Evolutionary conservation across 37 sponge, comb jelly and placozoan genomes (phyloP).

Genomic region (Diacarnus erythraeanus): DNA sequence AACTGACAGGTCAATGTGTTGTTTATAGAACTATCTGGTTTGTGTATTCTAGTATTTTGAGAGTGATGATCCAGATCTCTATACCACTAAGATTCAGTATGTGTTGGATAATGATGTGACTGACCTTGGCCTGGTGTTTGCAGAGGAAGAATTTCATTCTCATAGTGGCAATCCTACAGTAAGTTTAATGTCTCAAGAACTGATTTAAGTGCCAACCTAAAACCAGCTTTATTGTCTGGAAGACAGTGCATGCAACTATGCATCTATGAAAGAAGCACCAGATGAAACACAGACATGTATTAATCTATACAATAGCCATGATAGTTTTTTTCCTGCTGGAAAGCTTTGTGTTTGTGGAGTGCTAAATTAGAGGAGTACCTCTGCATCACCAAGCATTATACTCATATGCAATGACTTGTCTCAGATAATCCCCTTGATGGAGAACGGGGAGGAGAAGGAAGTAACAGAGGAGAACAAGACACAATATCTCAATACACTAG

Average conservation of each 20-base stretch:
- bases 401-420: no score
- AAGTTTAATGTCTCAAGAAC: not conserved
- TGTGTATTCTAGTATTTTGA: conserved; percentile 74
- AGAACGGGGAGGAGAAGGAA: conserved; percentile 70
- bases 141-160: conserved; percentile 76
- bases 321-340: not conserved
- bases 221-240: not conserved
- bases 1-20: not conserved
- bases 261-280: not conserved
- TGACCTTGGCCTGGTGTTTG: conserved; percentile 86
- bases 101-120: conserved; percentile 82
- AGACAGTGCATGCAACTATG: not conserved
- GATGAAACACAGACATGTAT: not conserved
- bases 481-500: conserved; percentile 79
- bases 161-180: conserved; percentile 16
- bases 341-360: no score
- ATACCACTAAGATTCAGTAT: conserved; percentile 79
- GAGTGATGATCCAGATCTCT: conserved; percentile 90
- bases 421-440: conserved; percentile 74
- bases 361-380: no score
- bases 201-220: no score
- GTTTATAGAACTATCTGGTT: not conserved
- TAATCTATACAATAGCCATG: not conserved
- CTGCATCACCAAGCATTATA: no score
- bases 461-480: conserved; percentile 92